These are phyloP conservation scores for Microplitis demolitor DNA, from an alignment of 1,140 invertebrate genomes.

Conservation along the genomic window DNA sequence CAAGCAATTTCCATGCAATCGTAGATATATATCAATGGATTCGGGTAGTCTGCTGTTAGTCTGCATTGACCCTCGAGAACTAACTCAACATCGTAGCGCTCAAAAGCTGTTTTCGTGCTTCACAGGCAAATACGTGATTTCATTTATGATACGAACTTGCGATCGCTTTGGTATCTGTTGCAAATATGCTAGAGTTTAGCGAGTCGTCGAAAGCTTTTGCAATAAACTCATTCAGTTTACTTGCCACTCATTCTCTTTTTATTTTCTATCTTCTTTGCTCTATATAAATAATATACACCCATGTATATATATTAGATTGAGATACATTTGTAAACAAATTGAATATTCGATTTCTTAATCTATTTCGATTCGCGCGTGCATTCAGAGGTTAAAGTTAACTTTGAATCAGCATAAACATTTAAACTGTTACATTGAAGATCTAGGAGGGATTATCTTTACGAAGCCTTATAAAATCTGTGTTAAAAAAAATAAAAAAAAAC, in stretches of 20 bases:
- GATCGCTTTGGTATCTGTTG: constrained; percentile 48
- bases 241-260: not conserved
- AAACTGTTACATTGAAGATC: not conserved
- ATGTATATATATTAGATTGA: not conserved
- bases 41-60: not conserved
- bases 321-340: not conserved
- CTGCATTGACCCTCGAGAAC: not conserved
- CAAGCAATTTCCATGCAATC: not conserved
- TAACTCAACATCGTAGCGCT: not conserved
- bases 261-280: not conserved
- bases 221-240: constrained; percentile 8
- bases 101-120: constrained; percentile 42
- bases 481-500: not conserved
- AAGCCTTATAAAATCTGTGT: not conserved
- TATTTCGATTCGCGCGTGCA: not conserved
- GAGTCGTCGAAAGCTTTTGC: not conserved
- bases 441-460: not conserved
- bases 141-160: constrained; percentile 57
- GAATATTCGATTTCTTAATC: constrained; percentile 9
- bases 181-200: constrained; percentile 41
- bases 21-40: not conserved
- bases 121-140: constrained; percentile 56
- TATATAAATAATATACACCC: not conserved
- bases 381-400: not conserved
- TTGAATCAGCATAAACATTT: not conserved